These are phyloP conservation scores for Metacarcinus magister DNA, from an alignment of 2,888 invertebrate species.

Conservation along the genomic window DNA sequence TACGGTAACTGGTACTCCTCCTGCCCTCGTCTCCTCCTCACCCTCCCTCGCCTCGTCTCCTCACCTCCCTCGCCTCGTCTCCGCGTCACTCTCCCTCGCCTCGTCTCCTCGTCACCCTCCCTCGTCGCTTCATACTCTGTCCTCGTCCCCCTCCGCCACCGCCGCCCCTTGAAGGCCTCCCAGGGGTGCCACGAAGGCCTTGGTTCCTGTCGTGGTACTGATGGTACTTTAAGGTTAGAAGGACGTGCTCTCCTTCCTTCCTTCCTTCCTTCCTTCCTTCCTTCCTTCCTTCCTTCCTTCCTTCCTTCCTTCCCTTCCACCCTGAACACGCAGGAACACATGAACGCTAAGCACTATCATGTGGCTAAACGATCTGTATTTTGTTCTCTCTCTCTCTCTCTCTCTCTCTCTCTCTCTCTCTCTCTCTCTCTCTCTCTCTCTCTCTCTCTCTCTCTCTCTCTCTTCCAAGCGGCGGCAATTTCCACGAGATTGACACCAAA, in stretches of 20 bases:
- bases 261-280: too few species aligned
- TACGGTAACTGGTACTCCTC: background rate
- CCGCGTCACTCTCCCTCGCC: background rate
- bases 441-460: background rate
- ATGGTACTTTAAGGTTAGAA: too few species aligned
- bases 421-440: background rate
- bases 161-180: background rate
- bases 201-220: too few species aligned
- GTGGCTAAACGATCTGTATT: too few species aligned
- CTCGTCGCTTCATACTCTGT: background rate
- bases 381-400: too few species aligned
- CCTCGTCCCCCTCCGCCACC: background rate
- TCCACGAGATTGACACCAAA: constrained; percentile 5
- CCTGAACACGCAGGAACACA: too few species aligned
- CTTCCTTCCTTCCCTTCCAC: too few species aligned
- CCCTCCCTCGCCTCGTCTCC: background rate
- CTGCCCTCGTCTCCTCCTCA: background rate
- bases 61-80: background rate
- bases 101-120: background rate
- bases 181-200: too few species aligned
- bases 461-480: background rate
- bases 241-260: too few species aligned
- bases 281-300: too few species aligned
- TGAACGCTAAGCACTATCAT: too few species aligned
- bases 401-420: background rate